Base-by-base conservation (phyloP, 2,797 vertebrate species). In the Martes flavigula region DNA sequence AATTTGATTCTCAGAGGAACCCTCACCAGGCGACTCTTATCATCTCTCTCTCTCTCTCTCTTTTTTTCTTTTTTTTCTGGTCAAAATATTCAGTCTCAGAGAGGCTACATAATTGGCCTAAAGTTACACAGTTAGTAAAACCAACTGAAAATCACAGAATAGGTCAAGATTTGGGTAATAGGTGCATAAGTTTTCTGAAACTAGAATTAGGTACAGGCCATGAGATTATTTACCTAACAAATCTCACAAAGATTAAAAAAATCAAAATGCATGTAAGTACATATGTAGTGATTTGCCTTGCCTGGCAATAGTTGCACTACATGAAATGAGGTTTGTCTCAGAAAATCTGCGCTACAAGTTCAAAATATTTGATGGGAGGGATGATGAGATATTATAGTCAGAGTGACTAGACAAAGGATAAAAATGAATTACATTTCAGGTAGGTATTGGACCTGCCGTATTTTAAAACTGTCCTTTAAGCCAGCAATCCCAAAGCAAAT, bases 181-280 rank as follows among this genome's bases (percentile, higher is more conserved):
- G 4, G 15, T 62, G 17, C 56, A 66, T 35, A 64, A n/a, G 58
- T 56, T 91, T 87, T 56, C 38, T 78, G 20, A 91, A 88, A 38
- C 27, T 83, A 89, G 96, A 91, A 75, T 88, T 75, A 87, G 32
- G n/a, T 46, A 51, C 30, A 38, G 21, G n/a, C 17, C 66, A 10
- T 81, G 73, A 93, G n/a, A 66, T 94, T 54, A 75, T 92, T 94
- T 91, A 94, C 48, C 78, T 68, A 64, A 91, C 83, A 60, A 87
- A 70, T 72, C 27, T 89, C 62, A 85, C n/a, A 73, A 87, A 40
- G 54, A 32, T 83, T 86, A 77, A 20, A 90, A 92, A 92, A 64
- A 81, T 70, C 4, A 75, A 87, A 96, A 91, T 87, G 38, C n/a
- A 40, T 62, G 72, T 75, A 64, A 14, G 25, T 70, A 87, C 6